Percentiles rank a stretch among this genome's conserved stretches.
Conservation (phyloP, 2,113 vertebrate genomes). For the Petrocephalus zakoni region DNA sequence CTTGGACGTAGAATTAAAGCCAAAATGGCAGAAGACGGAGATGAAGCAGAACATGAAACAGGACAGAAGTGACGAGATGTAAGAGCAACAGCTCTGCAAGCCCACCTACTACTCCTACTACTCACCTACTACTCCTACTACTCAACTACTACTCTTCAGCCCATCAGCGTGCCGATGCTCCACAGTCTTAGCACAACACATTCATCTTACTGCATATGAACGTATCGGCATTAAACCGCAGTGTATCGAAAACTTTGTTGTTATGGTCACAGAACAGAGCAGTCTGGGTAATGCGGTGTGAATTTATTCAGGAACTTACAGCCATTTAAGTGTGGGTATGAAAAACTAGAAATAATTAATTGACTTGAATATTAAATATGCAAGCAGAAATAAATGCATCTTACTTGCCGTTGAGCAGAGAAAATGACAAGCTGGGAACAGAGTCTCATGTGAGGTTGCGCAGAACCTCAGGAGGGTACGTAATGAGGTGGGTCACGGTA, state of each 20-base stretch:
- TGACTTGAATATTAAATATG: not conserved
- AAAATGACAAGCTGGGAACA: too few relatives aligned
- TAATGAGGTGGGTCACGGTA: not conserved
- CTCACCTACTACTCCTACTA: too few relatives aligned
- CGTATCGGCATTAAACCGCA: too few relatives aligned
- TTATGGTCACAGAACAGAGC: not conserved
- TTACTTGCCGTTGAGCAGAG: not conserved
- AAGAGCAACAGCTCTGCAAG: not conserved
- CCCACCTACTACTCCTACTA: not conserved
- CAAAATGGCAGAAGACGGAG: conserved; percentile 16
- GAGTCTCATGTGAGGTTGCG: not conserved
- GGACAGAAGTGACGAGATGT: not conserved
- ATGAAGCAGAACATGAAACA: not conserved
- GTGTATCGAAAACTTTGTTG: not conserved
- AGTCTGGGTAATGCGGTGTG: not conserved
- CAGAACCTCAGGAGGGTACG: not conserved
- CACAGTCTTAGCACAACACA: not conserved
- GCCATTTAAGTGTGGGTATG: not conserved
- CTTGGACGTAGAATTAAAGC: conserved; percentile 40
- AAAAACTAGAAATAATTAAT: not conserved
- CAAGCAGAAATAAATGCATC: not conserved
- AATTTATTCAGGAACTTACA: not conserved
- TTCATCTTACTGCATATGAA: too few relatives aligned
- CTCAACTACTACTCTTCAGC: too few relatives aligned
- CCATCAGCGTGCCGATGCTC: too few relatives aligned